Evolutionary conservation across 2,797 vertebrate species (phyloP).

Genomic region (Dicrostonyx torquatus): DNA sequence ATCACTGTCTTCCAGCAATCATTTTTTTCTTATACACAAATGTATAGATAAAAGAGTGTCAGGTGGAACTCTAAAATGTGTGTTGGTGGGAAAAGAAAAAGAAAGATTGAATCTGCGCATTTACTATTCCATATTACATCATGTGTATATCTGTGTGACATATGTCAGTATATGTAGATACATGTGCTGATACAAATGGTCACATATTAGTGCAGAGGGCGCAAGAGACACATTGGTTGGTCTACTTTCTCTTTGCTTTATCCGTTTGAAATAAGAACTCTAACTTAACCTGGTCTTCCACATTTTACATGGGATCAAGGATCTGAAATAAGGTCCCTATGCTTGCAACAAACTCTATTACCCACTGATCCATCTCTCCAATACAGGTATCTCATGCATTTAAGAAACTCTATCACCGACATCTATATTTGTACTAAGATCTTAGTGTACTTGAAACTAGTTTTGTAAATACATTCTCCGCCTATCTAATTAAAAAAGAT

Average conservation of each 20-base stretch:
- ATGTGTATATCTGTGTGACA: background rate
- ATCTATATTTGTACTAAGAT: background rate
- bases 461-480: background rate
- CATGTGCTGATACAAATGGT: background rate
- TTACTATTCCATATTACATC: background rate
- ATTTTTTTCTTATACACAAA: background rate
- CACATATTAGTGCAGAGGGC: background rate
- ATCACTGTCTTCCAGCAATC: background rate
- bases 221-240: background rate
- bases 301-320: background rate
- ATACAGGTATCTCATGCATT: background rate
- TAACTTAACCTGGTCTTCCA: background rate
- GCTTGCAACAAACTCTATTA: background rate
- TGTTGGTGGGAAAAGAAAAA: background rate
- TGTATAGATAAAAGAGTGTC: background rate
- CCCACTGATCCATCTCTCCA: background rate
- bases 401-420: background rate
- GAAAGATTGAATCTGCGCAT: background rate
- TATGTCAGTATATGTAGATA: too few relatives aligned
- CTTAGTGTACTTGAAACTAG: constrained; percentile 47
- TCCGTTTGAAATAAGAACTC: background rate
- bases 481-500: background rate
- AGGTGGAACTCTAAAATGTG: background rate
- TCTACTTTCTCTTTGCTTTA: background rate
- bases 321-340: background rate